Conservation (phyloP, 1,140 invertebrate genomes). For the Neocloeon triangulifer region DNA sequence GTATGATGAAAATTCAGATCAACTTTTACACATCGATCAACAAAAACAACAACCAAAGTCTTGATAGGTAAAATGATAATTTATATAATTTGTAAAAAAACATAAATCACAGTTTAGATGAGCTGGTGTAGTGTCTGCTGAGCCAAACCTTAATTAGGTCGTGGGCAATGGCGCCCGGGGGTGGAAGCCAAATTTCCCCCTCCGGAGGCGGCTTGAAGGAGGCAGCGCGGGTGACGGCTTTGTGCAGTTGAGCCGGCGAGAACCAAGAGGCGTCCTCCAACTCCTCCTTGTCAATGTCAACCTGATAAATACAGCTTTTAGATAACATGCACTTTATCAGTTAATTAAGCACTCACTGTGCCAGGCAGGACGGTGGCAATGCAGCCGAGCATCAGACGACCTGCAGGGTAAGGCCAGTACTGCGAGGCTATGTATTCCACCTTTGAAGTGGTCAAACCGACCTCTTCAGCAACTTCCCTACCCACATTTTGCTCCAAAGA, state of each 20-base stretch:
- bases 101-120: too few species aligned
- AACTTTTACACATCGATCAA: too few species aligned
- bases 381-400: slow-evolving; percentile 29
- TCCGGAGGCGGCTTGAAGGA: too few species aligned
- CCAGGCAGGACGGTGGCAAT: slow-evolving; percentile 14
- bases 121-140: background rate
- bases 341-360: slow-evolving; percentile 2
- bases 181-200: slow-evolving; percentile 27
- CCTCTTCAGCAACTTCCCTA: slow-evolving; percentile 32
- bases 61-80: too few species aligned
- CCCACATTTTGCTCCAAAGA: slow-evolving; percentile 26
- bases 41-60: too few species aligned
- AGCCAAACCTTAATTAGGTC: slow-evolving; percentile 24
- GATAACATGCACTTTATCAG: too few species aligned
- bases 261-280: slow-evolving; percentile 32
- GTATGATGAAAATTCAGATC: too few species aligned
- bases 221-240: slow-evolving; percentile 15
- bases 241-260: slow-evolving; percentile 18
- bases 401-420: slow-evolving; percentile 30
- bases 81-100: too few species aligned
- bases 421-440: slow-evolving; percentile 27
- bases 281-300: slow-evolving; percentile 23
- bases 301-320: slow-evolving; percentile 13
- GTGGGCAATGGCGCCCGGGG: slow-evolving; percentile 25
- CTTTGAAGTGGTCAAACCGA: slow-evolving; percentile 24